Conservation (phyloP, 2,888 invertebrate species). For the Clivina fossor region DNA sequence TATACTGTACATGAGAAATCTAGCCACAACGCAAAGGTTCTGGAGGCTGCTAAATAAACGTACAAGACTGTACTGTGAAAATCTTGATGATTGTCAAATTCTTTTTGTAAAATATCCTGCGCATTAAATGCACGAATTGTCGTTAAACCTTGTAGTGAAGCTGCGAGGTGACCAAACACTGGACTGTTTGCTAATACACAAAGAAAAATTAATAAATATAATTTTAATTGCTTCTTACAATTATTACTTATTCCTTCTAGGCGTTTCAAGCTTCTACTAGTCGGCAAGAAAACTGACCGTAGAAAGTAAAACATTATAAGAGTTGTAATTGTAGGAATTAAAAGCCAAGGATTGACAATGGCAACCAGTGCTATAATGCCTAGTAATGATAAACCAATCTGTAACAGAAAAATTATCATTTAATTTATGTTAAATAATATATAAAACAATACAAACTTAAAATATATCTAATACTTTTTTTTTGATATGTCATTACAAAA, state of each 20-base stretch:
- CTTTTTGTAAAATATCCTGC: conserved; percentile 72
- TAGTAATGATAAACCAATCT: conserved; percentile 78
- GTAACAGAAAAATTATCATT: conserved; percentile 58
- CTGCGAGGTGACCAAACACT: conserved; percentile 91
- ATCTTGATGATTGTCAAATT: conserved; percentile 82
- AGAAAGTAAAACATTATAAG: conserved; percentile 73
- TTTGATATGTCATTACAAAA: too few relatives aligned
- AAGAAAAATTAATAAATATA: too few relatives aligned
- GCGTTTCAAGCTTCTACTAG: conserved; percentile 79
- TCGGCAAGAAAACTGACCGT: conserved; percentile 74
- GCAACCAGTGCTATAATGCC: conserved; percentile 80
- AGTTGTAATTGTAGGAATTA: conserved; percentile 71
- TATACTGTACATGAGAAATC: conserved; percentile 87
- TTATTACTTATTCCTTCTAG: conserved; percentile 80
- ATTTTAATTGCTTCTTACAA: too few relatives aligned
- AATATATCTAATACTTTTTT: too few relatives aligned
- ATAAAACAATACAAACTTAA: too few relatives aligned
- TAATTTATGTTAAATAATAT: too few relatives aligned
- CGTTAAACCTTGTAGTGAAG: conserved; percentile 84
- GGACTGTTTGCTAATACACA: conserved; percentile 94
- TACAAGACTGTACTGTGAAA: conserved; percentile 91
- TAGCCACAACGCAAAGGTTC: conserved; percentile 92
- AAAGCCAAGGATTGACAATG: conserved; percentile 71
- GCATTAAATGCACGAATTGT: conserved; percentile 90
- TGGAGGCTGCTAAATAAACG: conserved; percentile 82